A percentile compares a stretch with the other conserved stretches of the same genome.
phyloP scores from a whole-genome alignment of 1,140 invertebrate genomes.

The Homarus americanus region DNA sequence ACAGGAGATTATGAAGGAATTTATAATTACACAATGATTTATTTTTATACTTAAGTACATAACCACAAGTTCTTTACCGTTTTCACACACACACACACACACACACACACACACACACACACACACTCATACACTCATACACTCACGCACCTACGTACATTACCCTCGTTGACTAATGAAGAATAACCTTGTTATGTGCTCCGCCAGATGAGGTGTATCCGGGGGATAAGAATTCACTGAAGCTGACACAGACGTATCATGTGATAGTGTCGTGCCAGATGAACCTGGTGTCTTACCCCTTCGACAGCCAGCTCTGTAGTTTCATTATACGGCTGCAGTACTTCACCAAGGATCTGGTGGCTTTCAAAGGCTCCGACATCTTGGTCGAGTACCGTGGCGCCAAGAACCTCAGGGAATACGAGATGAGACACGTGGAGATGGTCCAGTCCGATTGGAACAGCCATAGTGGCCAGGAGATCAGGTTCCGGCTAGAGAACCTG shows the following conservation, averaged over 20 bases:
- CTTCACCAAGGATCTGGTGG: constrained; percentile 71
- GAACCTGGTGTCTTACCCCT: constrained; percentile 68
- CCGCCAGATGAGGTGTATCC: constrained; percentile 72
- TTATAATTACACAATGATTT: no score
- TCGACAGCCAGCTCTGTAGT: constrained; percentile 64
- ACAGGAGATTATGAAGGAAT: no score
- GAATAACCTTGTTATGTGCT: neutral
- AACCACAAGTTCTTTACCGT: neutral
- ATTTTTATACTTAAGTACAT: no score
- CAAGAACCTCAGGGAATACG: constrained; percentile 67
- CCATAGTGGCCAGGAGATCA: constrained; percentile 64
- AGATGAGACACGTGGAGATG: constrained; percentile 46
- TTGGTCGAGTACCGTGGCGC: constrained; percentile 61
- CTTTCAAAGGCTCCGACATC: neutral
- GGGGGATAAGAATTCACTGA: constrained; percentile 66
- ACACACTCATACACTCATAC: neutral
- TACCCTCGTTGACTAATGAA: neutral
- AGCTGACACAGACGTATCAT: constrained; percentile 60
- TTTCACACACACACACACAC: constrained; percentile 4
- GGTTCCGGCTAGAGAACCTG: constrained; percentile 57
- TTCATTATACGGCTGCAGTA: constrained; percentile 57
- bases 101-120: neutral
- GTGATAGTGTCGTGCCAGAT: constrained; percentile 68
- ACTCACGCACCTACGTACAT: neutral
- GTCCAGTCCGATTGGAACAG: constrained; percentile 47